These are phyloP conservation scores for Chesias legatella DNA, from an alignment of 2,888 invertebrate species.

Conservation along the genomic window DNA sequence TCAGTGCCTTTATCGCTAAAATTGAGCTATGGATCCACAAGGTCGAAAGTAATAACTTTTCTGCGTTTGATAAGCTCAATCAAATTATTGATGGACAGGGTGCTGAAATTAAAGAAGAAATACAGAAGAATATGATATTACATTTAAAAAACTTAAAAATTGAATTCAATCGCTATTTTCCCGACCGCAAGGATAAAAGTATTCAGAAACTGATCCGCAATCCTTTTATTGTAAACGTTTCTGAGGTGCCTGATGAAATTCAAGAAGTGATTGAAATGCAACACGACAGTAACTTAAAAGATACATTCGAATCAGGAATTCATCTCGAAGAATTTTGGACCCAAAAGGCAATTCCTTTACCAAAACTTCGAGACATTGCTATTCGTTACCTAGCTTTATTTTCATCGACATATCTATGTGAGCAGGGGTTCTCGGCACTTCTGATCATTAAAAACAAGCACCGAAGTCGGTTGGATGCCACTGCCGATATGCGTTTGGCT, in stretches of 20 bases:
- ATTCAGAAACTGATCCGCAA: constrained; percentile 24
- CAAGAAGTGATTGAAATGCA: constrained; percentile 26
- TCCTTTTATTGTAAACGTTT: constrained; percentile 23
- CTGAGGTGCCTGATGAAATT: constrained; percentile 25
- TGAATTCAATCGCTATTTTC: too few relatives aligned
- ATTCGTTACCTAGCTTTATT: constrained; percentile 5
- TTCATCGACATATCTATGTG: constrained; percentile 1
- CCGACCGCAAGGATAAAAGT: constrained; percentile 10
- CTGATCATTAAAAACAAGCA: too few relatives aligned
- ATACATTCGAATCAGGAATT: constrained; percentile 22
- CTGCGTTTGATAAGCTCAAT: too few relatives aligned
- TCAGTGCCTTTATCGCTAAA: too few relatives aligned
- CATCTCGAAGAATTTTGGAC: constrained; percentile 21
- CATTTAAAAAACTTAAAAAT: background rate
- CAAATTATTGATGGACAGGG: too few relatives aligned
- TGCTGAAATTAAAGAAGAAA: background rate
- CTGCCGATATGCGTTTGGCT: constrained; percentile 5
- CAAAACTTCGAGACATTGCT: constrained; percentile 28
- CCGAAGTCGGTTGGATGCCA: constrained; percentile 3
- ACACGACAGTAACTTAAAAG: constrained; percentile 25
- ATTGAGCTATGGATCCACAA: too few relatives aligned
- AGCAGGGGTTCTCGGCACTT: background rate
- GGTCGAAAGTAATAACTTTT: too few relatives aligned
- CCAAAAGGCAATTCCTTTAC: constrained; percentile 24
- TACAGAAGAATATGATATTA: background rate